Percentiles rank a stretch among this genome's conserved stretches.
These are phyloP conservation scores for Harmothoe impar DNA, from an alignment of 2,888 invertebrate species.

Conservation along the genomic window DNA sequence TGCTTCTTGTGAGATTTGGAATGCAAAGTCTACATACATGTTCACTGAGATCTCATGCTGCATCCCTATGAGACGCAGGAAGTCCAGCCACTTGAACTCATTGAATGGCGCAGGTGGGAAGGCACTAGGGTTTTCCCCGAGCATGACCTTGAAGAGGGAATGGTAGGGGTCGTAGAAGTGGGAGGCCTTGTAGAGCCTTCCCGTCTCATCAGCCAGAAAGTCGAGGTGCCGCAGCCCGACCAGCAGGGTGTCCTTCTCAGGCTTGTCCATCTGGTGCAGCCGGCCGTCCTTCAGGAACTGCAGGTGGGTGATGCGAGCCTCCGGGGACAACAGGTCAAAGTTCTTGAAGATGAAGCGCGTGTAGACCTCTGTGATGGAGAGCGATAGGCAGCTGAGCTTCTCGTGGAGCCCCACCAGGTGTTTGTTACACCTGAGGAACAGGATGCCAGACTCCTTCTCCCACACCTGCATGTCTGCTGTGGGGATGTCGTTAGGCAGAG, in stretches of 20 bases:
- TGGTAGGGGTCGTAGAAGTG: constrained; percentile 72
- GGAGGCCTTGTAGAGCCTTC: constrained; percentile 62
- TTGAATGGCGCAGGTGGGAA: constrained; percentile 72
- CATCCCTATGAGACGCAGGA: constrained; percentile 70
- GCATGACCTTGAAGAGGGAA: constrained; percentile 71
- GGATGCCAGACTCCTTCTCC: constrained; percentile 68
- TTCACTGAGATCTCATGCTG: constrained; percentile 68
- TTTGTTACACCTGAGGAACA: constrained; percentile 69
- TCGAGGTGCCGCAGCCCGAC: constrained; percentile 66
- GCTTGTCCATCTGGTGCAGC: constrained; percentile 68
- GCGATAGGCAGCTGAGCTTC: constrained; percentile 67
- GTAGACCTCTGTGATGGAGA: constrained; percentile 70
- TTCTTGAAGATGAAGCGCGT: constrained; percentile 69
- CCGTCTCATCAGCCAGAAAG: constrained; percentile 69
- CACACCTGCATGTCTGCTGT: constrained; percentile 70
- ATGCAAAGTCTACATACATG: constrained; percentile 70
- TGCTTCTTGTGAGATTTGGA: constrained; percentile 69
- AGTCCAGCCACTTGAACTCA: constrained; percentile 72
- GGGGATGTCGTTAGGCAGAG: constrained; percentile 72
- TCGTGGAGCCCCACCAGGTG: constrained; percentile 68
- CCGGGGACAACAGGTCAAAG: constrained; percentile 69
- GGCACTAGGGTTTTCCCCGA: constrained; percentile 55
- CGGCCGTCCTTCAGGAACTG: constrained; percentile 70
- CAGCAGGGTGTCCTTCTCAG: constrained; percentile 67
- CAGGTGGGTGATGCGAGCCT: constrained; percentile 69